Conservation (phyloP, 2,113 vertebrate species). For the Geococcyx californianus region DNA sequence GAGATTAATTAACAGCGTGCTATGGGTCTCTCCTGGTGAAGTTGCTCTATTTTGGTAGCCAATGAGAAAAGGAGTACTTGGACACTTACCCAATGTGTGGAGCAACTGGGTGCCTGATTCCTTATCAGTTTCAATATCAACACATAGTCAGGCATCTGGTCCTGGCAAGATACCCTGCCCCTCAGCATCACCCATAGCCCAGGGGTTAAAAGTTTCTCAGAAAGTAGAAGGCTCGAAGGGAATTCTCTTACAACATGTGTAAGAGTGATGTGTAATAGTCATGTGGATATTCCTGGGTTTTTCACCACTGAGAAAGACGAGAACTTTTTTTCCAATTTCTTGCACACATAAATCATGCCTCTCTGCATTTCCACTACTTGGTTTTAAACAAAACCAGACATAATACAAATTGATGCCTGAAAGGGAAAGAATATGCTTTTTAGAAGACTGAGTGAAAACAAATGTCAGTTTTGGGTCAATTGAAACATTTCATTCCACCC, state of each 20-base stretch:
- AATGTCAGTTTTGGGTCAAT: not conserved
- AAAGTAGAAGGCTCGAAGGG: not conserved
- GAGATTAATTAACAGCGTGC: not conserved
- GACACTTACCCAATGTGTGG: accelerated
- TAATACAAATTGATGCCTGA: conserved; percentile 7
- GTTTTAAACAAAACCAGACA: conserved; percentile 19
- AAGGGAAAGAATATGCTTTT: not conserved
- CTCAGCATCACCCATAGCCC: not conserved
- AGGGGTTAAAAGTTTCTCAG: not conserved
- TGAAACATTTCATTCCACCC: conserved; percentile 13
- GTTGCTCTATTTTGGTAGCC: not conserved
- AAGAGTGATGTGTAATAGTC: too few relatives aligned
- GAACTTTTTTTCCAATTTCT: not conserved
- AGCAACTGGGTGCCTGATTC: not conserved
- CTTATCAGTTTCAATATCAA: not conserved
- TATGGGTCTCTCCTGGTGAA: not conserved
- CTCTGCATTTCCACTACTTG: not conserved
- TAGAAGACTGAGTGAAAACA: conserved; percentile 21
- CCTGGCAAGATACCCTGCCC: not conserved
- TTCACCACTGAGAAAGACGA: not conserved
- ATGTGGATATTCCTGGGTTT: not conserved
- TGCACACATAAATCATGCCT: not conserved
- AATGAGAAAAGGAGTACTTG: not conserved
- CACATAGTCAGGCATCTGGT: not conserved
- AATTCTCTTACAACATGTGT: not conserved